Evolutionary conservation across 2,113 vertebrate genomes (phyloP).

Genomic region (Aegotheles bennettii): DNA sequence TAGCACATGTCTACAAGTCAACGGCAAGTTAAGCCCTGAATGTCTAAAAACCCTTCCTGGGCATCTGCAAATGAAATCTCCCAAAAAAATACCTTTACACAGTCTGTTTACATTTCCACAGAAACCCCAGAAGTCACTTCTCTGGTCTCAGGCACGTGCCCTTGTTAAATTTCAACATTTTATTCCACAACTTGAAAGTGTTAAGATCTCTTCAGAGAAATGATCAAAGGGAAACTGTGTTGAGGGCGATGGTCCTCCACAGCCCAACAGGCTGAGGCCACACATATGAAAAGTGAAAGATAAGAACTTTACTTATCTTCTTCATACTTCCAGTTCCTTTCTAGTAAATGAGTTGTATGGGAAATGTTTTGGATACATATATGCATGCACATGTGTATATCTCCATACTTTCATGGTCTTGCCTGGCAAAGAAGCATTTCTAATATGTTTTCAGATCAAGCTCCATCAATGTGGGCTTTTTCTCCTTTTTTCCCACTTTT

Average conservation of each 20-base stretch:
- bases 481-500: rapidly evolving
- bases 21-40: neutral
- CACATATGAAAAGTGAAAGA: neutral
- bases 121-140: neutral
- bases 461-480: neutral
- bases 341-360: neutral
- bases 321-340: neutral
- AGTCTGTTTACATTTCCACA: neutral
- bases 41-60: neutral
- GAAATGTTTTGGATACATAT: neutral
- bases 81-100: neutral
- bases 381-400: neutral
- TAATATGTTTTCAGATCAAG: neutral
- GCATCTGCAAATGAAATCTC: neutral
- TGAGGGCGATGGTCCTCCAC: neutral
- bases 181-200: neutral
- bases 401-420: neutral
- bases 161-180: neutral
- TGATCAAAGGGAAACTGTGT: neutral
- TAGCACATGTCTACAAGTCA: neutral
- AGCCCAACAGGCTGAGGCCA: neutral
- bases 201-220: neutral
- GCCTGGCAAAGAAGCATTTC: neutral
- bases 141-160: rapidly evolving
- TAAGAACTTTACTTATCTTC: neutral